Base-by-base conservation (phyloP, 2,797 vertebrate species). In the Falco berigora region DNA sequence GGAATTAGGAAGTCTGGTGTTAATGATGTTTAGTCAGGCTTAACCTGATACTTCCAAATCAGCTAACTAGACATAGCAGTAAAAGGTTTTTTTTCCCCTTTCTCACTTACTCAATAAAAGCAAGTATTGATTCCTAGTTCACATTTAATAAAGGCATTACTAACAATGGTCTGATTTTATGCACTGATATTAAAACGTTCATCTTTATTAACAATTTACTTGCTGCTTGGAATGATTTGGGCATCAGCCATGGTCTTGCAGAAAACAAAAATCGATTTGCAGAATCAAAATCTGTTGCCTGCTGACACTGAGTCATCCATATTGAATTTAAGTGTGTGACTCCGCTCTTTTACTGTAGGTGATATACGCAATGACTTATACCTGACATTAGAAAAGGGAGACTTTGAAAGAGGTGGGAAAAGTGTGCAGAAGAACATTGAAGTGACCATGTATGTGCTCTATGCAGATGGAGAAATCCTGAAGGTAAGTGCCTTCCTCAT, bases 391-490 rank as follows among this genome's bases (percentile, higher is more conserved):
- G 99, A 99, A 95, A 98, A 98, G 77, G 99, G 99, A 7, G 99
- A 99, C 97, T 99, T 99, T 61, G 99, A 99, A 88, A 98, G 99
- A 97, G 99, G 99, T 11, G 99, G 99, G 71, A 99, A 99, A 95
- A 99, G 99, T 8, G 99, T 99, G 78, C 99, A 99, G 98, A 99
- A 99, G 98, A 99, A 99, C 97, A 99, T 99, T 4, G 99, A 99
- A 97, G 98, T 99, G 96, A 99, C 99, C 25, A 98, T 99, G 97
- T 99, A 99, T 22, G 99, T 99, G 63, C 98, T 99, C 69, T 99
- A 99, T 2, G 99, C 99, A 0, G 99, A 99, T 14, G 99, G 99
- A 86, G 99, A 99, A 92, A 99, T 99, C 84, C 98, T 99, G 63
- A 99, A 99, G 98, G 99, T 99, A 98, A 94, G 94, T 12, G 19